A percentile compares a stretch with the other conserved stretches of the same genome.
Conservation (phyloP, 2,113 vertebrate species). For the Gobio gobio region DNA sequence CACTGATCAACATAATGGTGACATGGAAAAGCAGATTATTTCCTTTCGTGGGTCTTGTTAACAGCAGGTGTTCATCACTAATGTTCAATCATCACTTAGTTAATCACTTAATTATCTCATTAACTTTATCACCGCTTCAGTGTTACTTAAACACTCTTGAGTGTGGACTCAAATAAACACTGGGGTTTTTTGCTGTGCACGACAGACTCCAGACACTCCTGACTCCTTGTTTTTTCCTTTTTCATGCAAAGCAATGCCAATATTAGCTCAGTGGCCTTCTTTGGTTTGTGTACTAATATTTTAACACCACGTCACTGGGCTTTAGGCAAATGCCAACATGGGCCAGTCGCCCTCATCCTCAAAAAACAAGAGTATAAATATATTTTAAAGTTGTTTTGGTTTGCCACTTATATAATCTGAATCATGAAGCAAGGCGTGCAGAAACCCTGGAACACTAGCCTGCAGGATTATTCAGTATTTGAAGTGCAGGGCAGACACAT, state of each 20-base stretch:
- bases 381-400: background rate
- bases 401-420: background rate
- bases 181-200: background rate
- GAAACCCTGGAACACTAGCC: background rate
- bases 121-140: no score
- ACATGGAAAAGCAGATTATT: no score
- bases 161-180: no score
- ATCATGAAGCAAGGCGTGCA: background rate
- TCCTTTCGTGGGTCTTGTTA: no score
- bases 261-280: background rate
- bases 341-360: background rate
- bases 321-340: background rate
- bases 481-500: background rate
- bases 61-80: no score
- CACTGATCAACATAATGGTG: no score
- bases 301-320: background rate
- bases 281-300: background rate
- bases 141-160: no score
- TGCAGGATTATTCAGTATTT: background rate
- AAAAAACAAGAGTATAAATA: background rate
- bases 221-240: background rate
- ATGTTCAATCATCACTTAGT: no score
- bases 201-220: background rate
- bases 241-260: background rate
- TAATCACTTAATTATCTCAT: no score